phyloP scores from a whole-genome alignment of 2,888 invertebrate species.

The Mycalesis mineus region DNA sequence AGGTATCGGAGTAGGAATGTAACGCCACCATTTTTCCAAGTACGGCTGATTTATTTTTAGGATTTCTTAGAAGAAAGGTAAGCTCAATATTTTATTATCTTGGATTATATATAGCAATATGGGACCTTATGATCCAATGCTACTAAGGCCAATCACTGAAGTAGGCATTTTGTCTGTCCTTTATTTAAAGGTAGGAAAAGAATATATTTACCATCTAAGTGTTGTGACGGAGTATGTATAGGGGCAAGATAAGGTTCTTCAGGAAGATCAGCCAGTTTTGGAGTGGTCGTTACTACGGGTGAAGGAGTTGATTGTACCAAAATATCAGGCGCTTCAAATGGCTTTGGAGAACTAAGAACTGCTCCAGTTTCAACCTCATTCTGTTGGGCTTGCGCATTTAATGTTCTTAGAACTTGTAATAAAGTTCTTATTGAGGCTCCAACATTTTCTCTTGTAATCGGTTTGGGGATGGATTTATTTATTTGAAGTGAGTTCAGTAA shows the following conservation, averaged over 20 bases:
- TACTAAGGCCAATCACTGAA: too few relatives aligned
- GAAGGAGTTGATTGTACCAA: slow-evolving; percentile 39
- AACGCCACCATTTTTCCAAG: too few relatives aligned
- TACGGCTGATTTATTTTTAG: too few relatives aligned
- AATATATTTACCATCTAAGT: slow-evolving; percentile 59
- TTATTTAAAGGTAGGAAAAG: too few relatives aligned
- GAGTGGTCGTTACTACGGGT: slow-evolving; percentile 45
- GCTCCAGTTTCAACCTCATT: slow-evolving; percentile 55
- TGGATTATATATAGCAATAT: too few relatives aligned
- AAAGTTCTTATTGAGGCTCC: slow-evolving; percentile 88
- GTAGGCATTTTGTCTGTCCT: too few relatives aligned
- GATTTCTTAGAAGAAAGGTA: too few relatives aligned
- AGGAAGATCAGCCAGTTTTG: slow-evolving; percentile 46
- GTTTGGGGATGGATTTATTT: slow-evolving; percentile 86
- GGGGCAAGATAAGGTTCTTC: slow-evolving; percentile 60
- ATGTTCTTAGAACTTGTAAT: slow-evolving; percentile 84
- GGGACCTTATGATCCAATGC: too few relatives aligned
- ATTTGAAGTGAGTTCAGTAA: slow-evolving; percentile 85
- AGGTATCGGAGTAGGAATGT: too few relatives aligned
- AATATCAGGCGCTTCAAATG: slow-evolving; percentile 47
- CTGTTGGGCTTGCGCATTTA: slow-evolving; percentile 74
- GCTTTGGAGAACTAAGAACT: slow-evolving; percentile 58
- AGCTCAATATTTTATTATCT: too few relatives aligned
- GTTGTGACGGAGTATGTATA: slow-evolving; percentile 60
- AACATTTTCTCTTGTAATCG: slow-evolving; percentile 86